Base-by-base conservation (phyloP, 2,797 vertebrate genomes). In the Notolabrus celidotus region DNA sequence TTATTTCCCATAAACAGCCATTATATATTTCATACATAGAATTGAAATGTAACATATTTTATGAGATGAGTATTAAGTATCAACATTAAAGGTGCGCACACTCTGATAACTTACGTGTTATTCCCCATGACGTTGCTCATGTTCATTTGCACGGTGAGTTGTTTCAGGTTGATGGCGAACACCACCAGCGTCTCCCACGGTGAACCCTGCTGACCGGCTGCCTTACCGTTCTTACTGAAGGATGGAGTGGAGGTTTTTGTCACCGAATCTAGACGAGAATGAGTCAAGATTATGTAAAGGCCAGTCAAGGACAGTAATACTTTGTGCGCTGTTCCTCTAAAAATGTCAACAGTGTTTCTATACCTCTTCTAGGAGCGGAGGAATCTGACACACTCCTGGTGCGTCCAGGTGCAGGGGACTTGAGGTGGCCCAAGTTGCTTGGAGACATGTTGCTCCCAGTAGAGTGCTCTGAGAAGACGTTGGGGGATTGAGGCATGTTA, bases 51-150 rank as follows among this genome's bases (percentile, higher is more conserved):
- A 31, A 31, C 29, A 31, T 31, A 8, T 31, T 4, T n/a, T n/a
- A n/a, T n/a, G n/a, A n/a, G n/a, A n/a, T n/a, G 25, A 27, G 6
- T 27, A 27, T 27, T 27, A 27, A 27, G 27, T 27, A 27, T 6
- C 27, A 27, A 27, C 27, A 27, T 3, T 27, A 27, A 3, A 27
- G 3, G 27, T 6, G 3, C 27, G 27, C 27, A 27, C 27, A 6
- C 15, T 41, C 5, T 17, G 15, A 41, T n/a, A 31, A 50, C 98
- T 92, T 91, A 99, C 98, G 97, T 99, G 51, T 99, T 99, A 86
- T 99, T 99, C 69, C 98, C 98, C 98, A 99, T 99, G 55, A 99
- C 98, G 6, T 99, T 99, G 88, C 98, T 99, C 98, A 99, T 99
- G 82, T 99, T 99, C 98, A 99, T 99, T 84, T 99, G 98, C 45